Evolutionary conservation across 92 coral and sea anemone genomes (phyloP), one percentile per base, ranked within the genome.

Genomic region (Actinostola sp.): DNA sequence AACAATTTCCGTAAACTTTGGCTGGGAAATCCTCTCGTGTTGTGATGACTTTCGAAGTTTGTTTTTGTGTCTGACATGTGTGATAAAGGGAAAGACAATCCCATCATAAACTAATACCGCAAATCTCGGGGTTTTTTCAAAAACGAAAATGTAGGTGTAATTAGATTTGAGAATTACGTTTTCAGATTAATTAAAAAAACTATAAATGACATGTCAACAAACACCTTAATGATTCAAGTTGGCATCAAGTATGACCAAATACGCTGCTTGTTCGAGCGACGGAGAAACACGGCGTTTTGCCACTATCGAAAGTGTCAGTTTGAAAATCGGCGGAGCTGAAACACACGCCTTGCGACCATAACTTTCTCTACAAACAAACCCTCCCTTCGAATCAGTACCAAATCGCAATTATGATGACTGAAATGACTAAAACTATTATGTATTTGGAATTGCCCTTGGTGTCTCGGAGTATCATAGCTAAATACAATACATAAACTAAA

Each of bases 1-100:
- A 75, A 73, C 79, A 39, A 21, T 61, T 73, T 73, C 61, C 72
- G 41, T 64, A 34, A 75, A 75, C 72, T 75, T 63, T 53, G 25
- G n/a, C 44, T 16, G 54, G 81, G 71, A 75, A 75, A 63, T 75
- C 75, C 16, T 64, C 81, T 57, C 57, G 46, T 3, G n/a, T 23
- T 42, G 38, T 38, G 51, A 4, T 20, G 14, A 6, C 53, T 46
- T 46, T 57, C 10, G 20, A 57, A 12, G 16, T 5, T 21, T 27
- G 36, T 27, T 57, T 57, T 16, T 53, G 31, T 53, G 28, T 53
- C 27, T n/a, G 59, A 53, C 28, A 53, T 23, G 30, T 53, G 59
- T 53, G 59, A 4, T 2, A n/a, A n/a, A 3, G 25, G 25, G 17
- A 53, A 1, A 53, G 30, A 8, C 27, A 20, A 36, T 36, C 42